Percentiles rank a stretch among this genome's conserved stretches.
These are phyloP conservation scores for Tenrec ecaudatus DNA, from an alignment of 2,113 vertebrate genomes.

Conservation along the genomic window DNA sequence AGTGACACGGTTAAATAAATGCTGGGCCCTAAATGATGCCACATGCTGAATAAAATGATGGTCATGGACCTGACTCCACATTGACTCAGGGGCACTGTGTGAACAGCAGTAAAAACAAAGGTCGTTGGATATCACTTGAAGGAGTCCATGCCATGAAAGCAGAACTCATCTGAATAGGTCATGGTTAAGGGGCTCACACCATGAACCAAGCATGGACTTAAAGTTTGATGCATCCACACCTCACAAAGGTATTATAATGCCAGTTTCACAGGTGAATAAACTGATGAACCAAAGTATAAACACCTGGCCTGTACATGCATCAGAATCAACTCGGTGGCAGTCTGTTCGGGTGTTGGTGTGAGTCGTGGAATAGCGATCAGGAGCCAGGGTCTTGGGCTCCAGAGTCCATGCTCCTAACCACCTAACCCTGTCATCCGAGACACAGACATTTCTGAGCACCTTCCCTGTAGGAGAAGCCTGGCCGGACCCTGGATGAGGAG, in stretches of 20 bases:
- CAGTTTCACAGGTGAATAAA: slow-evolving; percentile 9
- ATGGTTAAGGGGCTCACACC: neutral
- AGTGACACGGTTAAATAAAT: slow-evolving; percentile 27
- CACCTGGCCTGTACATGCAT: neutral
- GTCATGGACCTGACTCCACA: too few species aligned
- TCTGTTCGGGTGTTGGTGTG: too few species aligned
- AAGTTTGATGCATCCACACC: neutral
- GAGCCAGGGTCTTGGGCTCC: neutral
- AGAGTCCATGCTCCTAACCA: neutral
- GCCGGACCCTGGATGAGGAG: neutral
- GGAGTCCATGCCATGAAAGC: neutral
- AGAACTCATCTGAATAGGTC: neutral
- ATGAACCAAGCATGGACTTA: neutral
- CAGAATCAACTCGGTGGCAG: neutral
- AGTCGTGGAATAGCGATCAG: neutral
- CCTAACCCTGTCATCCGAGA: neutral
- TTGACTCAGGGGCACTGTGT: too few species aligned
- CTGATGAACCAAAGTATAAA: neutral
- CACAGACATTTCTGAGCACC: neutral
- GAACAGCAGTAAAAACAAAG: neutral
- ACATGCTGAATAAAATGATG: slow-evolving; percentile 7
- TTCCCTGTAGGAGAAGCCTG: neutral
- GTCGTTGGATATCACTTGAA: neutral
- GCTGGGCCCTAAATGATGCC: neutral
- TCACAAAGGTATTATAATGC: neutral